phyloP scores from a whole-genome alignment of 92 coral and sea anemone genomes.

The Diadumene lineata region DNA sequence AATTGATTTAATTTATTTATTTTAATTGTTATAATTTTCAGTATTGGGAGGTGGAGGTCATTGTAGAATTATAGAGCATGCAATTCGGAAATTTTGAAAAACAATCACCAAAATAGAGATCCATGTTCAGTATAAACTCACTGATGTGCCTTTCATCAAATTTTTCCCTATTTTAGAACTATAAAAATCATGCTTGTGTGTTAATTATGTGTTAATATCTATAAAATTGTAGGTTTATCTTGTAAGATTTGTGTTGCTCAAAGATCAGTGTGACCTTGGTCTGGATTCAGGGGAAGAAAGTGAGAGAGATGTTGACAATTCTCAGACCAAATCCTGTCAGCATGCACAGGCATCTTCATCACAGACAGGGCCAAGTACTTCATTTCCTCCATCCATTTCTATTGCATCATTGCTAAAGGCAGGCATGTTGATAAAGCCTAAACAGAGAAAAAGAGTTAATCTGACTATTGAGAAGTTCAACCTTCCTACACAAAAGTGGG shows the following conservation, averaged over 20 bases:
- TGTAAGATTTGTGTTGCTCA: constrained; percentile 4
- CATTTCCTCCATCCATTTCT: constrained; percentile 59
- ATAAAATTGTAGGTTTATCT: constrained; percentile 2
- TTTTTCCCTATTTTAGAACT: no score
- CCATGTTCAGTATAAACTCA: no score
- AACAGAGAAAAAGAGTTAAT: constrained; percentile 27
- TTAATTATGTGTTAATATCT: no score
- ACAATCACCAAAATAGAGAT: no score
- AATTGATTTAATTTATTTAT: no score
- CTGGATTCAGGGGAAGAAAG: neutral
- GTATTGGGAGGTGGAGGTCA: no score
- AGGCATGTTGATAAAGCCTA: constrained; percentile 66
- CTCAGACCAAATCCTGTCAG: neutral
- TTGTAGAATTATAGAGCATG: no score
- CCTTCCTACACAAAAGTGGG: constrained; percentile 52
- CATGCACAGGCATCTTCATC: neutral
- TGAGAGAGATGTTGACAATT: neutral
- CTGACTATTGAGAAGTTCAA: constrained; percentile 65
- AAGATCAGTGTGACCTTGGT: neutral
- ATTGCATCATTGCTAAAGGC: constrained; percentile 59
- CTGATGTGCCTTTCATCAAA: no score
- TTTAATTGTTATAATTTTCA: no score
- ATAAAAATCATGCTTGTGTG: no score
- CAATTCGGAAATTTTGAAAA: no score
- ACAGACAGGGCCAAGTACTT: neutral